Evolutionary conservation across 23 tunicate species (phyloP), one percentile per base, ranked within the genome.

Genomic region (Aplidium turbinatum): DNA sequence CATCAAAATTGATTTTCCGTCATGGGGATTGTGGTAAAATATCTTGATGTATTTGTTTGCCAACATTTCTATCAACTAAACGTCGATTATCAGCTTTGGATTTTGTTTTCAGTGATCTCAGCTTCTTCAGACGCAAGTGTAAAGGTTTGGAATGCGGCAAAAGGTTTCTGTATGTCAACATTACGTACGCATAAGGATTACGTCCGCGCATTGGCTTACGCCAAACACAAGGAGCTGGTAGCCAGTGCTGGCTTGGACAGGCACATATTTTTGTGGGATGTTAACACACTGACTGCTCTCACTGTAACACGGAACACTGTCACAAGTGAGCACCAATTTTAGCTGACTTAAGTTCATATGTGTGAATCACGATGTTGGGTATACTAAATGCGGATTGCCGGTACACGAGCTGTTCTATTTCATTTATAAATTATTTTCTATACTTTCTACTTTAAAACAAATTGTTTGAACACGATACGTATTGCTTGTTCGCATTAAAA

Each of bases 251-350:
- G 99, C 3, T 72, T 84, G 32, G 99, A 95, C 50, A 68, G 66
- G 60, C 89, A 82, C 36, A 95, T 95, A 23, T 95, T 83, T 75
- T 75, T 95, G 0, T 95, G 99, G 99, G 99, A 95, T 76, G 99
- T 95, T 24, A 88, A 95, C 69, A 82, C 99, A 3, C 52, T 95
- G 5, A 90, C 96, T 2, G 81, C 99, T 0, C 80, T 95, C 0
- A 95, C 99, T 21, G 65, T 85, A 7, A 80, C 85, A 16, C 72
- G 78, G 18, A 95, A 90, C 39, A 88, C 96, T 13, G 95, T 95
- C 2, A 88, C 99, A 40, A 81, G 94, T 82, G 38, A 69, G 62
- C 38, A 3, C n/a, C n/a, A n/a, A n/a, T n/a, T n/a, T n/a, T n/a
- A n/a, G n/a, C n/a, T n/a, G n/a, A n/a, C n/a, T n/a, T n/a, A n/a